These are phyloP conservation scores for Glyphotaelius pellucidus DNA, from an alignment of 2,888 invertebrate species.

Conservation along the genomic window DNA sequence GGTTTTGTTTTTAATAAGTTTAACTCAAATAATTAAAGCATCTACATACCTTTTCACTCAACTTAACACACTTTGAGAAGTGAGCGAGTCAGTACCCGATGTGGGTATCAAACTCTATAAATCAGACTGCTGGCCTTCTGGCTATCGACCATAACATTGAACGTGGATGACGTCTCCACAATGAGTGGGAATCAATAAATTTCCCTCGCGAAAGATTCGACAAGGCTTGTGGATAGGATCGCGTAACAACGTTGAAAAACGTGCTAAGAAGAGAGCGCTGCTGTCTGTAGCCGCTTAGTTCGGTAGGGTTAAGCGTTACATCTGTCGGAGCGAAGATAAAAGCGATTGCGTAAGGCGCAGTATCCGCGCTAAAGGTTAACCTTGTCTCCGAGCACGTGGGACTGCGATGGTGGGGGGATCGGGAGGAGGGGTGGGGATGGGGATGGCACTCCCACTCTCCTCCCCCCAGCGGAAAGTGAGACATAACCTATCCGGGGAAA, in stretches of 20 bases:
- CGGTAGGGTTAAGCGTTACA: background rate
- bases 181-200: background rate
- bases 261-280: background rate
- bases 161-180: background rate
- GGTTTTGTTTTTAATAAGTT: no score
- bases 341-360: background rate
- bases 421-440: background rate
- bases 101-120: no score
- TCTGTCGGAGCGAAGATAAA: background rate
- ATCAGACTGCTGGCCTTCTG: no score
- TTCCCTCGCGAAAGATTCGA: background rate
- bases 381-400: slow-evolving; percentile 33
- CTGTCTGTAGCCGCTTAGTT: background rate
- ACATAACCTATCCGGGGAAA: background rate
- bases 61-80: no score
- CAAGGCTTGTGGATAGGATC: background rate
- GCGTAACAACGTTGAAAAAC: background rate
- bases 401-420: background rate
- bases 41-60: no score
- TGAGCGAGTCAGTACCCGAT: no score
- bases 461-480: background rate
- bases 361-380: slow-evolving; percentile 12
- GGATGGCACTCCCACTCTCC: background rate
- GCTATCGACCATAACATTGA: background rate
- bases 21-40: no score